Conservation (phyloP, 64 coral and sea anemone species). For the Actinia equina region DNA sequence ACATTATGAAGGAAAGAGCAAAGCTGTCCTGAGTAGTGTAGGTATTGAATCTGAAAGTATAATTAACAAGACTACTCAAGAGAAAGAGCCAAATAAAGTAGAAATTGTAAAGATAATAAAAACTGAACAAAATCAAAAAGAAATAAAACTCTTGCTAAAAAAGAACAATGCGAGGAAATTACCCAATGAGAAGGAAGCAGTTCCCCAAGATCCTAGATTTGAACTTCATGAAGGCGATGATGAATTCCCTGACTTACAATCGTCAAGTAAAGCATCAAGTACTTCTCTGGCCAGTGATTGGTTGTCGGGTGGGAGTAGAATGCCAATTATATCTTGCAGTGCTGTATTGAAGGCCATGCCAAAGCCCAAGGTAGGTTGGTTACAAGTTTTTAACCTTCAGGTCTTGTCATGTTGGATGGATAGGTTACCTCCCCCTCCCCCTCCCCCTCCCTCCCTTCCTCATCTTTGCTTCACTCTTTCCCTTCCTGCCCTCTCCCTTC, state of each 20-base stretch:
- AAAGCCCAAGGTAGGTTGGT: slow-evolving; percentile 18
- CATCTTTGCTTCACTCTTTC: too few species aligned
- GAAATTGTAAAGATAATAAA: neutral
- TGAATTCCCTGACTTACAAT: slow-evolving; percentile 47
- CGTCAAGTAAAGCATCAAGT: neutral
- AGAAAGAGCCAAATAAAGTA: neutral
- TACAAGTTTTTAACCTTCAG: too few species aligned
- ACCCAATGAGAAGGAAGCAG: neutral
- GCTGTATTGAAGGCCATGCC: slow-evolving; percentile 40
- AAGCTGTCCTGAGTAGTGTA: neutral
- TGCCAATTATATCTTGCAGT: slow-evolving; percentile 46
- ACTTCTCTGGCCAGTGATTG: neutral
- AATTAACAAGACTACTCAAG: neutral
- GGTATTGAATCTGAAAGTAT: neutral
- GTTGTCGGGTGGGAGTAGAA: slow-evolving; percentile 11
- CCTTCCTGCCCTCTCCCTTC: too few species aligned
- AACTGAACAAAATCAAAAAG: neutral
- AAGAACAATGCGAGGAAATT: neutral
- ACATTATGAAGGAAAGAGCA: neutral
- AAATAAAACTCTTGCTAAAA: neutral
- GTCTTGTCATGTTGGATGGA: too few species aligned
- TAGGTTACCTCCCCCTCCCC: too few species aligned
- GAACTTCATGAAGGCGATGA: neutral
- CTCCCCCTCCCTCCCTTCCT: too few species aligned
- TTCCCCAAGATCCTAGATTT: too few species aligned